Base-by-base conservation (phyloP, 2,888 invertebrate species). In the Hypercompe scribonia region DNA sequence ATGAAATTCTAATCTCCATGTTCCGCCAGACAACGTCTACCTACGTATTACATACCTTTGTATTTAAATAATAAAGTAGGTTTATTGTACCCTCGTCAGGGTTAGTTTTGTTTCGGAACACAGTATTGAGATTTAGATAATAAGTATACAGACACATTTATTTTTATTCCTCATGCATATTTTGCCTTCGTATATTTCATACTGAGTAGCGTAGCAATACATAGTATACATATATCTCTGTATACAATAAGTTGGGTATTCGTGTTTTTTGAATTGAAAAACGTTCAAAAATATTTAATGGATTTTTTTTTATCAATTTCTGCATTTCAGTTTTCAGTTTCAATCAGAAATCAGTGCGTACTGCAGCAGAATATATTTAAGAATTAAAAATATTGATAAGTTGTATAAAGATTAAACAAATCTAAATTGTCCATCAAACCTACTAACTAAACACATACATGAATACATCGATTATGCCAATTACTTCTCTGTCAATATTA, bases 1-100 rank as follows among this genome's bases (percentile, higher is more conserved):
- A 82, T 84, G 74, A 84, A 82, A 84, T 84, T 82, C 74, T 81
- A 81, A 82, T 81, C 78, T 78, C 73, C 75, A 75, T 78, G 65
- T 74, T 79, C 70, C 73, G 72, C 68, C 74, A 71, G 77, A 74
- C 72, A 81, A 79, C 80, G 71, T 76, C 34, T 73, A 66, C 50
- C n/a, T 33, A 66, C 69, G 72, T 58, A 65, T 50, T 75, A 71
- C 46, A 42, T 65, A 58, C 64, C 80, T 76, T 80, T 76, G 63
- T 75, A 69, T 65, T 74, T 58, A 58, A 77, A 50, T 73, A 63
- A 61, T 31, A 61, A 31, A 61, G 31, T 15, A 39, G 24, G 61
- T 68, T 36, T 33, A 72, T 58, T 42, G 33, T n/a, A 68, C 65
- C 63, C 72, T 65, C 42, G 64, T 67, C 42, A 64, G 31, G 68